phyloP scores from a whole-genome alignment of 2,113 vertebrate genomes.

The Tenrec ecaudatus region DNA sequence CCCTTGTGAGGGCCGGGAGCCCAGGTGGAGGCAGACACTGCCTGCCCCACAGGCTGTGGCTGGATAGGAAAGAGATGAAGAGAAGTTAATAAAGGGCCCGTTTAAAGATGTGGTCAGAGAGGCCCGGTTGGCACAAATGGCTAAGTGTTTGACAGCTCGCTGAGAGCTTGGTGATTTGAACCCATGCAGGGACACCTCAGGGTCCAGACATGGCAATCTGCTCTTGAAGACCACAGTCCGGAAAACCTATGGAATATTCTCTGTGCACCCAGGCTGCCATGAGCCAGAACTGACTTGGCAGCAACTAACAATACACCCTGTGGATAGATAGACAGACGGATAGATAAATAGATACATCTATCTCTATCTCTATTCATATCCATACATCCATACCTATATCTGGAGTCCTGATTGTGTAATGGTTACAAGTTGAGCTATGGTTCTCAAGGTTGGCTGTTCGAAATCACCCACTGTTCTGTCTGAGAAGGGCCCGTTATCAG shows the following conservation, averaged over 20 bases:
- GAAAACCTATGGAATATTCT: neutral
- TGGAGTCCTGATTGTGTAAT: too few species aligned
- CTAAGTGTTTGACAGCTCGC: neutral
- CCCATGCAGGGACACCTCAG: neutral
- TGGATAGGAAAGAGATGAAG: neutral
- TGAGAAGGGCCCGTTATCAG: too few species aligned
- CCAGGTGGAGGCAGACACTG: neutral
- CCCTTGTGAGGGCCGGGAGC: too few species aligned
- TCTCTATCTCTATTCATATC: too few species aligned
- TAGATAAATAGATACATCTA: too few species aligned
- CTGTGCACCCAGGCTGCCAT: neutral
- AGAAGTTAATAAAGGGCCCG: neutral
- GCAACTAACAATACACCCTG: neutral
- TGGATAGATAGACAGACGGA: too few species aligned
- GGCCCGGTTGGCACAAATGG: neutral
- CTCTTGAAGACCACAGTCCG: neutral
- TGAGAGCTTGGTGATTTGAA: neutral
- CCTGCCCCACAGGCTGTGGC: neutral
- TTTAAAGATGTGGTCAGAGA: neutral
- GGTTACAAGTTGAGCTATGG: too few species aligned
- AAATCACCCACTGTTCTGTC: too few species aligned
- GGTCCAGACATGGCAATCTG: neutral
- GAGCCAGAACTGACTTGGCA: neutral
- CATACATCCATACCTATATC: too few species aligned
- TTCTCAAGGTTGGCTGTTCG: too few species aligned